A percentile compares a stretch with the other conserved stretches of the same genome.
Conservation (phyloP, 2,888 invertebrate genomes). For the Encarsia formosa region DNA sequence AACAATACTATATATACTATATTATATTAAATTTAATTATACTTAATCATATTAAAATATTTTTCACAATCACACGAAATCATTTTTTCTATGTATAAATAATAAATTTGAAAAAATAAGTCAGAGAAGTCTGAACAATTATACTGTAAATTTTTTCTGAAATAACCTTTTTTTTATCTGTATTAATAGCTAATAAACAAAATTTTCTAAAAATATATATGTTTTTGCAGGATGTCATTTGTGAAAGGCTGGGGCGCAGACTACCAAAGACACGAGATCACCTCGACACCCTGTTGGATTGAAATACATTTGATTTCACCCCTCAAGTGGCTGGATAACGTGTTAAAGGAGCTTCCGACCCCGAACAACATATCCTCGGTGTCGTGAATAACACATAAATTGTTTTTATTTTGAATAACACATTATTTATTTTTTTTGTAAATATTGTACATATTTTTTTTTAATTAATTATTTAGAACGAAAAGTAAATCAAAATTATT, state of each 20-base stretch:
- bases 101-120: background rate
- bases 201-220: background rate
- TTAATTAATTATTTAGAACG: background rate
- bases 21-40: no score
- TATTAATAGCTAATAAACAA: background rate
- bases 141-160: background rate
- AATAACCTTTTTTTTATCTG: background rate
- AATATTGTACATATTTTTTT: background rate
- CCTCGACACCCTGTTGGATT: conserved; percentile 99
- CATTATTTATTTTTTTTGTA: no score
- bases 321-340: conserved; percentile 96
- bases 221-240: conserved; percentile 79
- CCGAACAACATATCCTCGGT: conserved; percentile 95
- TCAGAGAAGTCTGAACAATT: background rate
- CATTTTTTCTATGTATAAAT: background rate
- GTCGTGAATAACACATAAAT: no score
- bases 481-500: no score
- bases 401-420: no score
- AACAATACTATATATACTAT: no score
- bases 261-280: conserved; percentile 97
- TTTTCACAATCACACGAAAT: no score
- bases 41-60: no score
- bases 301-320: conserved; percentile 98
- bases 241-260: conserved; percentile 99
- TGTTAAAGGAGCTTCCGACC: conserved; percentile 96